Percentiles rank a stretch among this genome's conserved stretches.
Evolutionary conservation across 2,797 vertebrate species (phyloP).

Genomic region (Propithecus perrieri): DNA sequence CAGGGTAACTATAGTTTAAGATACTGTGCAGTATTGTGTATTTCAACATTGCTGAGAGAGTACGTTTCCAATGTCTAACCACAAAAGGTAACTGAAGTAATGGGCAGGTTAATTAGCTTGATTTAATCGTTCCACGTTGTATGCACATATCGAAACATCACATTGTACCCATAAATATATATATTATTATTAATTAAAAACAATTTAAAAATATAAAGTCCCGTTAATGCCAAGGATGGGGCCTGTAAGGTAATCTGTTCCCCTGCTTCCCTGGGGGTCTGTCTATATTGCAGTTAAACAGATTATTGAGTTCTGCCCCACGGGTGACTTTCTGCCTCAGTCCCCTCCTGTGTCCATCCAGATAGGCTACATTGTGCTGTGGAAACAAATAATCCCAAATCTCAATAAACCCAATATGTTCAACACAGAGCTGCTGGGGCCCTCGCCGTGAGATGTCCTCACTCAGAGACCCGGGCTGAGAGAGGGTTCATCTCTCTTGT

Average conservation of each 20-base stretch:
- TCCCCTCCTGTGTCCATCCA: background rate
- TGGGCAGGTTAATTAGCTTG: background rate
- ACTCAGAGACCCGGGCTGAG: background rate
- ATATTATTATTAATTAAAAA: no score
- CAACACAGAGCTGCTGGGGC: background rate
- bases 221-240: no score
- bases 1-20: background rate
- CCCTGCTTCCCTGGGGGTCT: background rate
- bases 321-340: background rate
- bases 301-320: background rate
- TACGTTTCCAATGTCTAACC: background rate
- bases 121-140: background rate
- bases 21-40: background rate
- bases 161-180: background rate
- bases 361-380: background rate
- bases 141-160: background rate
- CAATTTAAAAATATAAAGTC: background rate
- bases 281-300: background rate
- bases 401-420: background rate
- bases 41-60: background rate
- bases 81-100: background rate
- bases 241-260: background rate
- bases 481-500: background rate
- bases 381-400: background rate
- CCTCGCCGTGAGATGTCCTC: background rate